phyloP scores from a whole-genome alignment of 2,888 invertebrate genomes.

The Macrosoma leucophasiata region DNA sequence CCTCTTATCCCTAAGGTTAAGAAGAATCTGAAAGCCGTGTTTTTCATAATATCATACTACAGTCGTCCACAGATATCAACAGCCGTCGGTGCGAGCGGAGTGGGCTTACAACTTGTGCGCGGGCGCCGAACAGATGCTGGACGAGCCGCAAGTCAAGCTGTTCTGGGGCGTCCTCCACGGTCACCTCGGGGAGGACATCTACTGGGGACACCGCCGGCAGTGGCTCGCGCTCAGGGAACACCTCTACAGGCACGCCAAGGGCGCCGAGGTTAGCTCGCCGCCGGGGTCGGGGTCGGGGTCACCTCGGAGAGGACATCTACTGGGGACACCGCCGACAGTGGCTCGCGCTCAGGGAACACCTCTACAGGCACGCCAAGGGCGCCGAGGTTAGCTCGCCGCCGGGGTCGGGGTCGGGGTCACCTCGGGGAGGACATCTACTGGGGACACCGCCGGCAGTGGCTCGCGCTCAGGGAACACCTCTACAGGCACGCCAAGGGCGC shows the following conservation, averaged over 20 bases:
- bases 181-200: conserved; percentile 54
- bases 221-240: conserved; percentile 47
- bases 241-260: conserved; percentile 40
- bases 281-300: too few relatives aligned
- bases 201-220: conserved; percentile 53
- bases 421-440: conserved; percentile 61
- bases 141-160: conserved; percentile 62
- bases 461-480: conserved; percentile 39
- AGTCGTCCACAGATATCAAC: conserved; percentile 55
- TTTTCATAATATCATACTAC: too few relatives aligned
- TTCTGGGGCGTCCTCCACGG: conserved; percentile 66
- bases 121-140: conserved; percentile 63
- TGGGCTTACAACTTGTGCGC: conserved; percentile 72
- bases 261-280: conserved; percentile 49
- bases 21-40: too few relatives aligned
- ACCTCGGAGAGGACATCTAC: conserved; percentile 58
- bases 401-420: too few relatives aligned
- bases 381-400: too few relatives aligned
- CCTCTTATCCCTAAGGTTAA: too few relatives aligned
- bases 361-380: conserved; percentile 41
- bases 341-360: conserved; percentile 40
- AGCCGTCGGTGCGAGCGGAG: conserved; percentile 63
- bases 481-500: conserved; percentile 40
- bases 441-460: conserved; percentile 53
- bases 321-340: conserved; percentile 55